A percentile compares a stretch with the other conserved stretches of the same genome.
phyloP scores from a whole-genome alignment of 2,888 invertebrate species.

The Heteromyza rotundicornis region DNA sequence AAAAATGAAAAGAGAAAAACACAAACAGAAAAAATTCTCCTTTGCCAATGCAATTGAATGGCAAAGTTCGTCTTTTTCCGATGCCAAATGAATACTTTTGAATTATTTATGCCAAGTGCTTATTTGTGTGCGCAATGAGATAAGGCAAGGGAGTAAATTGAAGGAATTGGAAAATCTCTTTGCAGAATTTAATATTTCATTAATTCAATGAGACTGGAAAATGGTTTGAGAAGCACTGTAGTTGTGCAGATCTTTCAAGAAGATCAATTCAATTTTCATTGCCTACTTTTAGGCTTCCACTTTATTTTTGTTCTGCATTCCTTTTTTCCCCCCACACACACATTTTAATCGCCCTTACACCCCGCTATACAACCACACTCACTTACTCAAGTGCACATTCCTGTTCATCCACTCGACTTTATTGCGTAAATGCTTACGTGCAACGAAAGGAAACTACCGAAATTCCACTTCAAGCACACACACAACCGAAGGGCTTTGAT shows the following conservation, averaged over 20 bases:
- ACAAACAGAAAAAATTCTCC: too few relatives aligned
- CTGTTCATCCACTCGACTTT: constrained; percentile 21
- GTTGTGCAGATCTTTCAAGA: neutral
- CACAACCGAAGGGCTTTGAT: constrained; percentile 11
- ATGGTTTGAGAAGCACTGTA: neutral
- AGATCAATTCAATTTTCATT: neutral
- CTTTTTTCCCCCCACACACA: neutral
- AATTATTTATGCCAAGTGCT: constrained; percentile 43
- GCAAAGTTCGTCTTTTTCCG: constrained; percentile 49
- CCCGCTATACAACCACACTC: neutral
- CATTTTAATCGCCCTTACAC: neutral
- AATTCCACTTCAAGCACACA: neutral
- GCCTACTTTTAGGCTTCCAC: constrained; percentile 24
- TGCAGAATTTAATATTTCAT: too few relatives aligned
- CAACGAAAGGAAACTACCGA: neutral
- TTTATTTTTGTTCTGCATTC: neutral
- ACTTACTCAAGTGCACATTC: constrained; percentile 15
- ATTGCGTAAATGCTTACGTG: constrained; percentile 7
- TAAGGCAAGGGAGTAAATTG: neutral
- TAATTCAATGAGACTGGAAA: too few relatives aligned
- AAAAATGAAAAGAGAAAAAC: too few relatives aligned
- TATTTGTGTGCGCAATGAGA: neutral
- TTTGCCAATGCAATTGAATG: constrained; percentile 25
- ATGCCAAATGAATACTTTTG: constrained; percentile 55
- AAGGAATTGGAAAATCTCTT: too few relatives aligned